These are phyloP conservation scores for Scaptomyza parva DNA, from an alignment of 2,888 invertebrate genomes.

Conservation along the genomic window DNA sequence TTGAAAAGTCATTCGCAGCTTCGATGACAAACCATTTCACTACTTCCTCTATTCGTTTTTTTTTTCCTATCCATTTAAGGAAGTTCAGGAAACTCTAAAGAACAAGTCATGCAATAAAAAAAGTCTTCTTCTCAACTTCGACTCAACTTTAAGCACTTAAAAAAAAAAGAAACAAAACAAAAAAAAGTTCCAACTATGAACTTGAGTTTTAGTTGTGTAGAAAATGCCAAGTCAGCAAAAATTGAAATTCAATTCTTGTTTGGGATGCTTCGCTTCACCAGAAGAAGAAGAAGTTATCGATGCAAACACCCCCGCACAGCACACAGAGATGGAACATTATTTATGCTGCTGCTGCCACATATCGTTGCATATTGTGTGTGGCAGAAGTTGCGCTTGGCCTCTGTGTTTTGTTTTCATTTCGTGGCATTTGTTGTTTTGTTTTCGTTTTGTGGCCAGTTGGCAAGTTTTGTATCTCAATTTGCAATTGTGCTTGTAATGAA, in stretches of 20 bases:
- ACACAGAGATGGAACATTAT: slow-evolving; percentile 39
- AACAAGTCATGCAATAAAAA: slow-evolving; percentile 20
- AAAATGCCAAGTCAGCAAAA: slow-evolving; percentile 57
- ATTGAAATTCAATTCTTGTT: slow-evolving; percentile 62
- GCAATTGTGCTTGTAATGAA: slow-evolving; percentile 66
- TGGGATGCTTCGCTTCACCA: slow-evolving; percentile 40
- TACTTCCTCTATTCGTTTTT: not conserved
- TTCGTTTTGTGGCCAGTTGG: slow-evolving; percentile 20
- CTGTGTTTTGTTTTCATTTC: slow-evolving; percentile 37
- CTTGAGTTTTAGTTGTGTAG: slow-evolving; percentile 4
- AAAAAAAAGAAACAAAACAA: too few species aligned
- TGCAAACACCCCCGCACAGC: slow-evolving; percentile 38
- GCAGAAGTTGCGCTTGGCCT: slow-evolving; percentile 11
- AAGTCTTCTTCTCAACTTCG: slow-evolving; percentile 3
- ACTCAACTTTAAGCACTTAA: slow-evolving; percentile 18
- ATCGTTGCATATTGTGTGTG: slow-evolving; percentile 58
- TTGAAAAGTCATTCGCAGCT: too few species aligned
- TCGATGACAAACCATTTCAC: not conserved
- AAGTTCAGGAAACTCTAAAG: slow-evolving; percentile 27
- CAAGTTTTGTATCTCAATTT: slow-evolving; percentile 77
- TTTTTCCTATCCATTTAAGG: not conserved
- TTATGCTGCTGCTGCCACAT: slow-evolving; percentile 52
- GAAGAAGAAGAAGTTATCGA: slow-evolving; percentile 17
- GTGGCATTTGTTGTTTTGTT: slow-evolving; percentile 22
- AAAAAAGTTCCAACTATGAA: slow-evolving; percentile 2